phyloP scores from a whole-genome alignment of 2,888 invertebrate species.

The Elaeidobius kamerunicus region DNA sequence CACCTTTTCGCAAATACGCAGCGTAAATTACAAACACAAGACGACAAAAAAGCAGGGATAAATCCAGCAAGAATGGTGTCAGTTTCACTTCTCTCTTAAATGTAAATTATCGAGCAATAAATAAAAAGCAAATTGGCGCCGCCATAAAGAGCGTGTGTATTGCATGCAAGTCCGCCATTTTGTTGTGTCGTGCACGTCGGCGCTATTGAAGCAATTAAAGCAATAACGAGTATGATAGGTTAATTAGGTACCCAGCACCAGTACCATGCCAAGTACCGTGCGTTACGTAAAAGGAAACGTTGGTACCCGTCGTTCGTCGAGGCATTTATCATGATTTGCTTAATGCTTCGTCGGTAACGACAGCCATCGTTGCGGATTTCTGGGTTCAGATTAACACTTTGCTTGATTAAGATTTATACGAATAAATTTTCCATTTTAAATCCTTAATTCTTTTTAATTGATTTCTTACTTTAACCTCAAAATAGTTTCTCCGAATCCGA shows the following conservation, averaged over 20 bases:
- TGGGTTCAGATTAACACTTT: too few relatives aligned
- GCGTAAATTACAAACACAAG: too few relatives aligned
- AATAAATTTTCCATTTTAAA: too few relatives aligned
- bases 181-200: constrained; percentile 25
- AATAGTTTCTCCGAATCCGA: neutral
- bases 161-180: constrained; percentile 27
- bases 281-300: constrained; percentile 26
- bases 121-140: constrained; percentile 25
- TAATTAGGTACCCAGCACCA: constrained; percentile 31
- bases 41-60: too few relatives aligned
- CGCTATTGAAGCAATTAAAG: constrained; percentile 29
- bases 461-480: too few relatives aligned
- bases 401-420: too few relatives aligned
- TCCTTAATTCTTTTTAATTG: too few relatives aligned
- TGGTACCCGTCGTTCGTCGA: constrained; percentile 16
- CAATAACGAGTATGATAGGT: constrained; percentile 29
- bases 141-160: constrained; percentile 21
- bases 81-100: constrained; percentile 15
- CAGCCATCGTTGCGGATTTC: too few relatives aligned
- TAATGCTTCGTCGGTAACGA: constrained; percentile 5
- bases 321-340: constrained; percentile 26
- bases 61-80: too few relatives aligned
- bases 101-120: constrained; percentile 15
- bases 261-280: constrained; percentile 23
- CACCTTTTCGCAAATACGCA: too few relatives aligned